phyloP scores from a whole-genome alignment of 2,888 invertebrate genomes.

The Lamproptera curius region DNA sequence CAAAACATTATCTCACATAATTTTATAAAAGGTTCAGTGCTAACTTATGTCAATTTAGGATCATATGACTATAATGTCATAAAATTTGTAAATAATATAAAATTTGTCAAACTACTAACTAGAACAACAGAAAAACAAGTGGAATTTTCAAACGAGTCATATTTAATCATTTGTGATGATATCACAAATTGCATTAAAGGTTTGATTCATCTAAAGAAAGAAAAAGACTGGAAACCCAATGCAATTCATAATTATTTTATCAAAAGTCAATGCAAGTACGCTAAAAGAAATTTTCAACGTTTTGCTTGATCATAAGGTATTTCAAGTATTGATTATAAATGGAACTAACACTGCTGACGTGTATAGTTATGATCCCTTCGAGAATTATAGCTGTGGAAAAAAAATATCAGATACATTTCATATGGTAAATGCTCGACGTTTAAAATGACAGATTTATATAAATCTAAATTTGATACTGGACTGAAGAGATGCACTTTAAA shows the following conservation, averaged over 20 bases:
- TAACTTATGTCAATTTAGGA: conserved; percentile 14
- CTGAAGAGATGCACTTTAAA: conserved; percentile 45
- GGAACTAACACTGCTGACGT: conserved; percentile 35
- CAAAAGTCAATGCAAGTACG: conserved; percentile 1
- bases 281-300: conserved; percentile 35
- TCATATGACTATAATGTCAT: conserved; percentile 4
- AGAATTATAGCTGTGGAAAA: conserved; percentile 53
- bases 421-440: conserved; percentile 41
- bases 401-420: conserved; percentile 36
- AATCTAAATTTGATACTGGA: conserved; percentile 37
- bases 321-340: conserved; percentile 39
- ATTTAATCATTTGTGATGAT: conserved; percentile 5
- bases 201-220: conserved; percentile 9
- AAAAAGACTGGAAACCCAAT: conserved; percentile 13
- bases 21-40: neutral
- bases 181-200: neutral
- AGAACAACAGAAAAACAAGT: conserved; percentile 1
- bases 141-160: conserved; percentile 7
- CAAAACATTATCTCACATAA: conserved; percentile 2
- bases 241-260: conserved; percentile 10
- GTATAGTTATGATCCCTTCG: conserved; percentile 51
- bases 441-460: conserved; percentile 31
- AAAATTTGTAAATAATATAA: conserved; percentile 6
- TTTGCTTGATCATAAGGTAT: conserved; percentile 36
- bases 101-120: neutral